phyloP scores from a whole-genome alignment of 1,140 invertebrate genomes.

The Drosophila erecta region DNA sequence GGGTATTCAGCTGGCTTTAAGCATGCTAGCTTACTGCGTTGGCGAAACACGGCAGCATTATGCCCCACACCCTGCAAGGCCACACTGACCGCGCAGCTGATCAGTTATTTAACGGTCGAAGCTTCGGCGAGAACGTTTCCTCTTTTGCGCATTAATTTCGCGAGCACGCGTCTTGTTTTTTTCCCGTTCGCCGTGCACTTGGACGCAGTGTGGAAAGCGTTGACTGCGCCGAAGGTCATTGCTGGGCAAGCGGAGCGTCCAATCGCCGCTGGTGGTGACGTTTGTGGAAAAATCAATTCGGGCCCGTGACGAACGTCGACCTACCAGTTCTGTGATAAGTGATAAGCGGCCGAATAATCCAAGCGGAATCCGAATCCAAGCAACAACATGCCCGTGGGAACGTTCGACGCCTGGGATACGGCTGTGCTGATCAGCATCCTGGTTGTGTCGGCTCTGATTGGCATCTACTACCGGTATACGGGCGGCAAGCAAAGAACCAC shows the following conservation, averaged over 20 bases:
- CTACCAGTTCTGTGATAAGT: constrained; percentile 6
- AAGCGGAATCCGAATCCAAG: constrained; percentile 3
- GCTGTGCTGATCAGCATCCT: constrained; percentile 88
- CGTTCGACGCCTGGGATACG: constrained; percentile 87
- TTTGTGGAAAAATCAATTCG: constrained; percentile 72
- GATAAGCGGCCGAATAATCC: neutral
- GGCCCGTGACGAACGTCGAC: constrained; percentile 2
- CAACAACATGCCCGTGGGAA: constrained; percentile 55
- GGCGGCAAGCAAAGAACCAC: constrained; percentile 95
- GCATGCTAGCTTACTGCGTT: no score
- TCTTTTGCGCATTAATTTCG: constrained; percentile 11
- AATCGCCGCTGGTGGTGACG: constrained; percentile 11
- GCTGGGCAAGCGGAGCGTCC: constrained; percentile 22
- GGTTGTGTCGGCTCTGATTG: constrained; percentile 89
- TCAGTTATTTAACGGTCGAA: constrained; percentile 26
- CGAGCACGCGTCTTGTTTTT: constrained; percentile 41
- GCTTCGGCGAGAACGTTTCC: constrained; percentile 20
- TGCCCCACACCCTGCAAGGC: neutral
- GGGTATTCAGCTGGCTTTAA: no score
- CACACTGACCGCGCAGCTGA: neutral
- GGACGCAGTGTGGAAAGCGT: constrained; percentile 50
- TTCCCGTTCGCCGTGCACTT: constrained; percentile 24
- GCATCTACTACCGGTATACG: constrained; percentile 93
- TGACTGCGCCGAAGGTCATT: constrained; percentile 65
- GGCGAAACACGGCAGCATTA: neutral